Percentiles rank a stretch among this genome's conserved stretches.
phyloP scores from a whole-genome alignment of 1,140 invertebrate species.

The Polypedilum vanderplanki region DNA sequence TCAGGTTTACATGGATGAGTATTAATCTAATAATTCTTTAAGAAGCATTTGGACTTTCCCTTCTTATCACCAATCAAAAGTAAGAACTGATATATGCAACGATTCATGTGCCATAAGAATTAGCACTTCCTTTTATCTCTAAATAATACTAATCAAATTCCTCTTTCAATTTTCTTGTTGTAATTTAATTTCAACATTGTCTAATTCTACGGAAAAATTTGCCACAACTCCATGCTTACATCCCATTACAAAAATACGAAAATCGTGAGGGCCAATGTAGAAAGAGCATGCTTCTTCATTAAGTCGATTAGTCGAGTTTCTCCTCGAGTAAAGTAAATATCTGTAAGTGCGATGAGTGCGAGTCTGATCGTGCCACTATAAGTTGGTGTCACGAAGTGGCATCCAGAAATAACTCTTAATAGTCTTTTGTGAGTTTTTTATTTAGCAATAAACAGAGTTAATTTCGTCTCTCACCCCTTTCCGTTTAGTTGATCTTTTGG shows the following conservation, averaged over 20 bases:
- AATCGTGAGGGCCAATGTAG: slow-evolving; percentile 83
- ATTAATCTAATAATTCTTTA: slow-evolving; percentile 73
- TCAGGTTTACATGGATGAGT: slow-evolving; percentile 78
- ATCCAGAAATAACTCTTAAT: slow-evolving; percentile 82
- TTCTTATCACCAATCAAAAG: slow-evolving; percentile 76
- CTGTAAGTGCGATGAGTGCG: slow-evolving; percentile 77
- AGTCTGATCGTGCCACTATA: slow-evolving; percentile 69
- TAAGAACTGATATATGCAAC: slow-evolving; percentile 90
- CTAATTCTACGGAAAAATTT: slow-evolving; percentile 68
- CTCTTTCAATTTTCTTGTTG: slow-evolving; percentile 32
- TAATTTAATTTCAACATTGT: slow-evolving; percentile 46
- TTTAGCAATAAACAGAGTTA: slow-evolving; percentile 82
- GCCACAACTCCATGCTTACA: slow-evolving; percentile 79
- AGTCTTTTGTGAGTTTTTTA: slow-evolving; percentile 74
- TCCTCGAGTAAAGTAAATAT: slow-evolving; percentile 86
- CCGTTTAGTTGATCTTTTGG: slow-evolving; percentile 44
- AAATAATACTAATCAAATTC: slow-evolving; percentile 71
- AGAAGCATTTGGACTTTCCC: slow-evolving; percentile 68
- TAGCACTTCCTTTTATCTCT: slow-evolving; percentile 79
- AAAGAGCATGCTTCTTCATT: slow-evolving; percentile 70
- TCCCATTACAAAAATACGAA: slow-evolving; percentile 97
- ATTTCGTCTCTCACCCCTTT: slow-evolving; percentile 57
- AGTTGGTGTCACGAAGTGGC: slow-evolving; percentile 51
- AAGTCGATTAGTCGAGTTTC: slow-evolving; percentile 65
- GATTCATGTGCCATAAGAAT: slow-evolving; percentile 97